Base-by-base conservation (phyloP, 2,113 vertebrate species). In the Nerophis lumbriciformis region DNA sequence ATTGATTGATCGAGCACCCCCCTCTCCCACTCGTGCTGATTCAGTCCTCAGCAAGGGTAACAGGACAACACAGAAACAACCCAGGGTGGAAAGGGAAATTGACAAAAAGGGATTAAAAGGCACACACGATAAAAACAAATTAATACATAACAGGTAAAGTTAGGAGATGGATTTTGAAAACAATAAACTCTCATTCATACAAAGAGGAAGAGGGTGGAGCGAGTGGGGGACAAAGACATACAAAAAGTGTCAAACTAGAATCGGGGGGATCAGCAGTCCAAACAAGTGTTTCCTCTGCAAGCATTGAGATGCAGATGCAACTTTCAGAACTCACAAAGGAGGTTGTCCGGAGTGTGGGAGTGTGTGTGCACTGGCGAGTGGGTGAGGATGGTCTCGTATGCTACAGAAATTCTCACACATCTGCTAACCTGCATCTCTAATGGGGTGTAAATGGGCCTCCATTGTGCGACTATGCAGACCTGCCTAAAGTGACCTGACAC, bases 251-350 rank as follows among this genome's bases (percentile, higher is more conserved):
- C 78, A 73, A 68, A 58, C 38, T 48, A 53, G 78, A 69, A 84
- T 79, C 68, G 77, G 65, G 35, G 53, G 71, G 77, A 80, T 87
- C 76, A 76, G 66, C 78, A 66, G 72, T 57, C 63, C 75, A 81
- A 85, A 76, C 79, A 71, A 54, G 68, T 72, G 77, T 80, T 84
- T 87, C 84, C 80, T 87, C 69, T 77, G 64, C 64, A 65, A 69
- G 76, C 68, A 89, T 88, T 90, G 73, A 88, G 69, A 89, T 88
- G 88, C 81, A 88, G 85, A 89, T 86, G 69, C 54, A 49, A 78
- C 68, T 80, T 81, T 73, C 50, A 15, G 63, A 65, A 67, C 68
- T 70, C 59, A 82, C 88, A 87, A 87, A 82, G 77, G 68, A 61
- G 61, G 69, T 61, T 82, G 77, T 83, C 68, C 76, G 63, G 15